Evolutionary conservation across 2,797 vertebrate species (phyloP), one percentile per base, ranked within the genome.

Genomic region (Falco peregrinus): DNA sequence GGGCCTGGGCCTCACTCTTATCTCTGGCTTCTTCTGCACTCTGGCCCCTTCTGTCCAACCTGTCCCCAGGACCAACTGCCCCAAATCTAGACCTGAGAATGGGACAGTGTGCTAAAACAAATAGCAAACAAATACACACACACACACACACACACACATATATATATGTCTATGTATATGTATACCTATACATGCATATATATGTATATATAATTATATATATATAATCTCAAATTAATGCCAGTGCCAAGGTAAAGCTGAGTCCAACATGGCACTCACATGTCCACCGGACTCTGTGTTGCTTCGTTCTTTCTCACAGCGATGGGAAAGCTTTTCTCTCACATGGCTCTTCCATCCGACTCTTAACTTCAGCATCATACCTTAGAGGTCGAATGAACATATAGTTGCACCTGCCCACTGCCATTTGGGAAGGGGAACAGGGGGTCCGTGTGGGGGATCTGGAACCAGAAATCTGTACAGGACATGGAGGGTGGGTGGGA

Each of bases 21-120:
- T 99, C 92, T 99, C 99, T 35, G 99, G 99, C 89, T 99, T 99
- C 98, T 99, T 99, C 98, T 99, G 99, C 98, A 99, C 99, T 69
- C 98, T 99, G 98, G 99, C 99, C 80, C 99, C 99, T 79, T 99
- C 99, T 43, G 99, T 99, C 79, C 99, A 99, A 97, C 99, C 99
- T 48, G 98, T 99, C 94, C 99, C 99, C 96, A 99, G 99, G 97
- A 99, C 99, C 98, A 99, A 99, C 98, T 99, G 98, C 98, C 99
- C 99, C 97, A 99, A 99, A 98, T 98, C 99, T 95, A 98, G 99
- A 98, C 99, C 99, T 96, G 99, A 99, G 97, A 99, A 99, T 19
- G 99, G 99, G 98, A 99, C 99, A 41, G 99, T 99, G 97, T 99
- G 99, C 98, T 99, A 99, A 98, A 93, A 96, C 41, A 41, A 88